Conservation (phyloP, 2,113 vertebrate genomes). For the Ptyas mucosa region DNA sequence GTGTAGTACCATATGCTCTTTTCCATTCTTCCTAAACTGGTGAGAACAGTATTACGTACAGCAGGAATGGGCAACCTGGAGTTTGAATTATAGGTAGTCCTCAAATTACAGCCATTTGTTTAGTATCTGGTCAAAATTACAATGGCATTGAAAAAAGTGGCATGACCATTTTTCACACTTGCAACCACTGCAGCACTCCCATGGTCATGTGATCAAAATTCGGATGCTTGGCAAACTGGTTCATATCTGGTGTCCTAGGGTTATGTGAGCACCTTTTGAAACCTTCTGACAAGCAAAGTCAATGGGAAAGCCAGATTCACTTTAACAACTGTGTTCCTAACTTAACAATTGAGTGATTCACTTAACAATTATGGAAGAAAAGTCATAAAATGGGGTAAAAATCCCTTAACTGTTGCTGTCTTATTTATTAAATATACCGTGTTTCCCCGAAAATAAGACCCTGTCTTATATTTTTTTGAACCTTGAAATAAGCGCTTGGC, state of each 20-base stretch:
- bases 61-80: neutral
- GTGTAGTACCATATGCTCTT: neutral
- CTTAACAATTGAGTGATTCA: neutral
- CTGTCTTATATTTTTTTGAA: too few species aligned
- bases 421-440: neutral
- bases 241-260: neutral
- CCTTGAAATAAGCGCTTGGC: too few species aligned
- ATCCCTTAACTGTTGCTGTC: neutral
- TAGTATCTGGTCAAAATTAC: neutral
- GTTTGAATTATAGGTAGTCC: neutral
- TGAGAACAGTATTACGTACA: neutral
- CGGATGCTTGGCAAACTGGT: neutral
- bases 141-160: neutral
- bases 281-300: neutral
- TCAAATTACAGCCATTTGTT: neutral
- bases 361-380: neutral
- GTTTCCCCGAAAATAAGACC: too few species aligned
- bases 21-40: slow-evolving; percentile 1
- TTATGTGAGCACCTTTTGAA: neutral
- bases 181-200: neutral
- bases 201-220: neutral
- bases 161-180: neutral
- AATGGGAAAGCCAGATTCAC: neutral
- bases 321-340: neutral
- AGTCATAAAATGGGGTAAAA: neutral